Evolutionary conservation across 1,140 invertebrate species (phyloP), one percentile per base, ranked within the genome.

Genomic region (Riptortus pedestris): DNA sequence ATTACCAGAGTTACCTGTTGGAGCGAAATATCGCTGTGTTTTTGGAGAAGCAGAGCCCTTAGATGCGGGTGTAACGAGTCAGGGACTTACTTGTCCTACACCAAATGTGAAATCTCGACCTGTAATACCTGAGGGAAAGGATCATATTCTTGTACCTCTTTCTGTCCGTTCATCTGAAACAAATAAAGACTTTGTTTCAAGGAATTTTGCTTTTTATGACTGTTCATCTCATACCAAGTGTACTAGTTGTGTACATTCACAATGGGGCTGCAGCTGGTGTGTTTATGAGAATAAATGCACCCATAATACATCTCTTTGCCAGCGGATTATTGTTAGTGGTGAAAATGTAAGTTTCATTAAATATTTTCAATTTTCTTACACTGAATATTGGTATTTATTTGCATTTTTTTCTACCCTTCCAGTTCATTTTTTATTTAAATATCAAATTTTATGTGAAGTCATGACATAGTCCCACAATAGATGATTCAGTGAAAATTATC

Each of bases 191-290:
- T 96, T 97, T 79, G 93, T 96, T 2, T 92, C 90, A 1, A 80
- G 88, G 59, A 88, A 88, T 74, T 96, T 97, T 76, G 91, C 91
- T 14, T 96, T 91, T 73, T 98, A 91, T 75, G 92, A 97, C 75
- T 98, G 95, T 73, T 86, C 85, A 7, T 83, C 85, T 63, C 93
- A 97, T 73, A 84, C 79, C 12, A 90, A 88, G 68, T 95, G 92
- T 74, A 82, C 84, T 48, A 83, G 86, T 33, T 96, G 92, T 75
- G 89, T 94, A 3, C 84, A 83, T 70, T 90, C 89, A 61, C 84
- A 88, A 68, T 96, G 92, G 92, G 85, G 86, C 2, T 96, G 92
- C 71, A 93, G 90, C 71, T 96, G 95, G 95, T 97, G 95, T 76
- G 88, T 96, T 59, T 93, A 92, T 73, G 91, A 95, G 70, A 96